Percentiles rank a stretch among this genome's conserved stretches.
These are phyloP conservation scores for Catocala sponsa DNA, from an alignment of 2,888 invertebrate species.

Conservation along the genomic window DNA sequence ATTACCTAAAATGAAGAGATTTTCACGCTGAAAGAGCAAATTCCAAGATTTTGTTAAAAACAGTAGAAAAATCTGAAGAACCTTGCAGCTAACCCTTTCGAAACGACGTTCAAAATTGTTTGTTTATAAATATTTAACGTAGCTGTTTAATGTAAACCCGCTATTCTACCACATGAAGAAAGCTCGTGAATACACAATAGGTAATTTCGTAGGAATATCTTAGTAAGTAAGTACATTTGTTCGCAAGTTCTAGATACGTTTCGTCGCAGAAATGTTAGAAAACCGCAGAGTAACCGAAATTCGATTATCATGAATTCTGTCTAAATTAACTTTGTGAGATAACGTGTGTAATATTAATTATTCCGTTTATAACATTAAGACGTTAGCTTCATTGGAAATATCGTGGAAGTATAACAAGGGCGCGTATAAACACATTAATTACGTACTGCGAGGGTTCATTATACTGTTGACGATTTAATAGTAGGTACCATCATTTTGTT, in stretches of 20 bases:
- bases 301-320: slow-evolving; percentile 20
- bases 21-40: neutral
- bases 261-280: slow-evolving; percentile 7
- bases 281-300: slow-evolving; percentile 17
- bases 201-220: slow-evolving; percentile 18
- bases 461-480: neutral
- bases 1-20: neutral
- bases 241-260: slow-evolving; percentile 12
- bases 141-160: slow-evolving; percentile 1
- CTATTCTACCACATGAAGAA: slow-evolving; percentile 17
- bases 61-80: neutral
- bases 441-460: neutral
- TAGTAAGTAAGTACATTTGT: slow-evolving; percentile 20
- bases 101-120: slow-evolving; percentile 10
- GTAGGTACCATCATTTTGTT: neutral
- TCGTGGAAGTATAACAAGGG: slow-evolving; percentile 11
- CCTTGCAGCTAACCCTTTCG: neutral
- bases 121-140: slow-evolving; percentile 20
- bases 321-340: slow-evolving; percentile 25
- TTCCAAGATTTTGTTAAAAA: slow-evolving; percentile 5
- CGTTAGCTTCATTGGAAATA: slow-evolving; percentile 20
- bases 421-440: slow-evolving; percentile 11
- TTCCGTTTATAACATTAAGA: slow-evolving; percentile 17
- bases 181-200: slow-evolving; percentile 22
- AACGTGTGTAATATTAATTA: slow-evolving; percentile 16